Conservation (phyloP, 2,113 vertebrate species). For the Nesogale talazaci region DNA sequence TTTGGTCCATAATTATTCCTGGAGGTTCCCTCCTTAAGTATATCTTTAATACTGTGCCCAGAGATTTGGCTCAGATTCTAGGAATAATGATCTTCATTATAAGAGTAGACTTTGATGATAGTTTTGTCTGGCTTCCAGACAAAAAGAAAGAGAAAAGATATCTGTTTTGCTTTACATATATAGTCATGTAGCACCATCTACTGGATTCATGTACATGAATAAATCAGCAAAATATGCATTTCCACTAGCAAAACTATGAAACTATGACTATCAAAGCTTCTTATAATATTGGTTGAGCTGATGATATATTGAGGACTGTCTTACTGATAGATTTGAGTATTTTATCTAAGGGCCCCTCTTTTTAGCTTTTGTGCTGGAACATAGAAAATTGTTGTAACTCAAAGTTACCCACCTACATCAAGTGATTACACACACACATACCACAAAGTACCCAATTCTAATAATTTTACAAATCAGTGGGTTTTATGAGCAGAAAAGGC, state of each 20-base stretch:
- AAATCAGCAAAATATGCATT: background rate
- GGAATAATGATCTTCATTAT: conserved; percentile 69
- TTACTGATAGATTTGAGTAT: background rate
- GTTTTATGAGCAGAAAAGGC: background rate
- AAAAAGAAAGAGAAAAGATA: background rate
- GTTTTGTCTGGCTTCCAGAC: background rate
- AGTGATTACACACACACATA: background rate
- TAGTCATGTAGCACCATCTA: conserved; percentile 88
- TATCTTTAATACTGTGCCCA: conserved; percentile 57
- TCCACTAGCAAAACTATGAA: conserved; percentile 29
- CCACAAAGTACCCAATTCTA: background rate
- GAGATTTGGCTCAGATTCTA: conserved; percentile 43
- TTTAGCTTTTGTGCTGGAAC: background rate
- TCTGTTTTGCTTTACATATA: conserved; percentile 71
- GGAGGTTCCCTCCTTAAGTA: conserved; percentile 60
- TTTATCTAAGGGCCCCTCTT: conserved; percentile 16
- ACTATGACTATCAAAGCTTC: background rate
- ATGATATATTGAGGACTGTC: background rate
- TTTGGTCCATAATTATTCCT: conserved; percentile 66
- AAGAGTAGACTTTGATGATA: conserved; percentile 57
- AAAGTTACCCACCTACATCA: conserved; percentile 4
- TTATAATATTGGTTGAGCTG: conserved; percentile 11
- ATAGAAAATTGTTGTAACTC: background rate
- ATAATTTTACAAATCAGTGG: background rate
- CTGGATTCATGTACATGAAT: conserved; percentile 80